These are phyloP conservation scores for Cheilinus undulatus DNA, from an alignment of 2,113 vertebrate genomes.

Conservation along the genomic window DNA sequence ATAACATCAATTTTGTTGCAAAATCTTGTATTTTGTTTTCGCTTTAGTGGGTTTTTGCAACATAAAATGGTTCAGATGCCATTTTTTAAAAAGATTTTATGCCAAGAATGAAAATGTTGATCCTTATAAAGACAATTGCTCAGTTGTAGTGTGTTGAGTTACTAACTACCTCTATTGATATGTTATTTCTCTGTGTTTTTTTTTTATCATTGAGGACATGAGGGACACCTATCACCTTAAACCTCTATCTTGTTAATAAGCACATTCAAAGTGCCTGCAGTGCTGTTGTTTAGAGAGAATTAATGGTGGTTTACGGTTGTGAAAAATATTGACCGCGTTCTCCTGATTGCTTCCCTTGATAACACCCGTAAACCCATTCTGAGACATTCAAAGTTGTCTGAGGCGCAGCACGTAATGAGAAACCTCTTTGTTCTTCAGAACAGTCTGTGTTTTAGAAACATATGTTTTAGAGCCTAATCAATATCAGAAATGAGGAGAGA, in stretches of 20 bases:
- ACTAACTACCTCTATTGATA: conserved; percentile 1
- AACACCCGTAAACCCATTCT: conserved; percentile 67
- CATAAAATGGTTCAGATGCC: not conserved
- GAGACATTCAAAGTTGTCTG: conserved; percentile 72
- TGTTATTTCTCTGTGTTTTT: conserved; percentile 38
- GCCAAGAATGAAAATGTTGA: not conserved
- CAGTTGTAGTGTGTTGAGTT: conserved; percentile 11
- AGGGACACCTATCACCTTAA: conserved; percentile 42
- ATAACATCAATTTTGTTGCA: not conserved
- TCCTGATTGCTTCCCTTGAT: conserved; percentile 78
- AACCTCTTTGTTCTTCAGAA: conserved; percentile 75
- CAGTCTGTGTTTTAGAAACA: conserved; percentile 48
- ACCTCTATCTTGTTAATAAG: conserved; percentile 46
- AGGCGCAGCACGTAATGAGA: conserved; percentile 69
- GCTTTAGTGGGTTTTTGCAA: not conserved
- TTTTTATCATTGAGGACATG: conserved; percentile 38
- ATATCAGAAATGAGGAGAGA: conserved; percentile 74
- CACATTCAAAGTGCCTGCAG: conserved; percentile 57
- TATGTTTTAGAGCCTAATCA: conserved; percentile 73
- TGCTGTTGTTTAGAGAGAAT: conserved; percentile 51
- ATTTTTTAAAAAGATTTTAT: conserved; percentile 10
- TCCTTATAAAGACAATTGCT: conserved; percentile 11
- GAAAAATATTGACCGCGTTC: conserved; percentile 70
- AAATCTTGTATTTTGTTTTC: conserved; percentile 13
- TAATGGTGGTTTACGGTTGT: conserved; percentile 51